Evolutionary conservation across 2,888 invertebrate species (phyloP).

Genomic region (Lithodes maja): DNA sequence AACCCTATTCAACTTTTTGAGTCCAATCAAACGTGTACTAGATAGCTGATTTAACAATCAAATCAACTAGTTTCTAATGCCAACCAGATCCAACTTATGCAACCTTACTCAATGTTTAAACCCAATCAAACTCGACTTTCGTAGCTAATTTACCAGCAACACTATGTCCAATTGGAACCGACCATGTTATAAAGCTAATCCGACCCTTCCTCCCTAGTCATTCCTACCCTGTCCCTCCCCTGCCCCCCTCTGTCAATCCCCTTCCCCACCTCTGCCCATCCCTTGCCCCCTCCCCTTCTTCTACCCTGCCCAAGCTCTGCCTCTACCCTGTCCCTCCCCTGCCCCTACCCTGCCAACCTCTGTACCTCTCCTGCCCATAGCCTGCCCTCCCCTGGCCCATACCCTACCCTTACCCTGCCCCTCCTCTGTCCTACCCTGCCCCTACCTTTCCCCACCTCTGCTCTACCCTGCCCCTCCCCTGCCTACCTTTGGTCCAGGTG

Average conservation of each 20-base stretch:
- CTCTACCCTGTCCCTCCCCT: neutral
- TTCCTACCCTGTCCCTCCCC: neutral
- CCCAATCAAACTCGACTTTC: too few species aligned
- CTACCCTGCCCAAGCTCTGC: neutral
- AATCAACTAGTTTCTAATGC: too few species aligned
- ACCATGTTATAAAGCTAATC: too few species aligned
- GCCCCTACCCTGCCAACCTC: neutral
- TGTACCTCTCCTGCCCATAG: neutral
- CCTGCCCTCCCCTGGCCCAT: neutral
- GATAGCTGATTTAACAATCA: too few species aligned
- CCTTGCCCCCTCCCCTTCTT: neutral
- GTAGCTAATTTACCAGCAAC: too few species aligned
- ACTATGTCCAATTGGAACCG: too few species aligned
- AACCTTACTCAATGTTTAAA: too few species aligned
- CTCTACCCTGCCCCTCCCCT: neutral
- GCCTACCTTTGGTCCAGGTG: neutral
- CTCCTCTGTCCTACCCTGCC: neutral
- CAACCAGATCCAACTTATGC: too few species aligned
- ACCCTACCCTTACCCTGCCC: neutral
- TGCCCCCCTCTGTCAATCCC: neutral
- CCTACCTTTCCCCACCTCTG: neutral
- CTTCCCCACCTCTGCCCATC: neutral
- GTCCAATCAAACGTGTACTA: too few species aligned
- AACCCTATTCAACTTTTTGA: too few species aligned
- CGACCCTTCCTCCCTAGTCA: neutral